Evolutionary conservation across 1,140 invertebrate genomes (phyloP).

Genomic region (Cydia fagiglandana): DNA sequence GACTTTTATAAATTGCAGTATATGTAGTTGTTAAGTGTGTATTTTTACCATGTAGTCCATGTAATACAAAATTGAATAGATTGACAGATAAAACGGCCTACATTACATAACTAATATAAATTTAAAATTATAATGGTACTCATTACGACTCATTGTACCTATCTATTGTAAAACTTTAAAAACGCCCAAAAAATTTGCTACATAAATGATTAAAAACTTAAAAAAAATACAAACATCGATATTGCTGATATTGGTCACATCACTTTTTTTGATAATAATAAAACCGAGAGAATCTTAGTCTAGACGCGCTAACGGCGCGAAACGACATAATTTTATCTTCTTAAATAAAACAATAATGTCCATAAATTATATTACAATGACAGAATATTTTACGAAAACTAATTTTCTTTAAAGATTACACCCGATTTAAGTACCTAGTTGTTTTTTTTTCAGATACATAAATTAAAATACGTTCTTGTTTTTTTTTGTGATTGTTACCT

Average conservation of each 20-base stretch:
- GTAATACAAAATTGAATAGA: too few relatives aligned
- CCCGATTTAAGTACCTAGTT: too few relatives aligned
- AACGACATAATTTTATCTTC: constrained; percentile 21
- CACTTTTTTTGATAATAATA: constrained; percentile 25
- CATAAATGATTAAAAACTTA: background rate
- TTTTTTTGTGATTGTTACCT: constrained; percentile 4
- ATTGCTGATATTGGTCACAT: background rate
- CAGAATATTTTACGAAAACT: background rate
- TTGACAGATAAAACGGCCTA: too few relatives aligned
- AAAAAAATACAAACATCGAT: constrained; percentile 10
- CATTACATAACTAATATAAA: too few relatives aligned
- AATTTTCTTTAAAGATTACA: constrained; percentile 2
- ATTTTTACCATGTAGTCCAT: too few relatives aligned
- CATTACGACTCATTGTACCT: too few relatives aligned
- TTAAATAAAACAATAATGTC: constrained; percentile 7
- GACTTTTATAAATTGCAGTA: too few relatives aligned
- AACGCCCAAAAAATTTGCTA: too few relatives aligned
- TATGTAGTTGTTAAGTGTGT: too few relatives aligned
- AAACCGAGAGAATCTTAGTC: background rate
- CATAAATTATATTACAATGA: constrained; percentile 10
- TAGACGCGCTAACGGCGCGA: constrained; percentile 10
- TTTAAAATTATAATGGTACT: too few relatives aligned
- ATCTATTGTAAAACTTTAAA: too few relatives aligned
- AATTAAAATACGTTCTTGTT: background rate
- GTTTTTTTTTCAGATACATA: background rate